These are phyloP conservation scores for Drosophila sechellia DNA, from an alignment of 1,140 invertebrate genomes.

Conservation along the genomic window DNA sequence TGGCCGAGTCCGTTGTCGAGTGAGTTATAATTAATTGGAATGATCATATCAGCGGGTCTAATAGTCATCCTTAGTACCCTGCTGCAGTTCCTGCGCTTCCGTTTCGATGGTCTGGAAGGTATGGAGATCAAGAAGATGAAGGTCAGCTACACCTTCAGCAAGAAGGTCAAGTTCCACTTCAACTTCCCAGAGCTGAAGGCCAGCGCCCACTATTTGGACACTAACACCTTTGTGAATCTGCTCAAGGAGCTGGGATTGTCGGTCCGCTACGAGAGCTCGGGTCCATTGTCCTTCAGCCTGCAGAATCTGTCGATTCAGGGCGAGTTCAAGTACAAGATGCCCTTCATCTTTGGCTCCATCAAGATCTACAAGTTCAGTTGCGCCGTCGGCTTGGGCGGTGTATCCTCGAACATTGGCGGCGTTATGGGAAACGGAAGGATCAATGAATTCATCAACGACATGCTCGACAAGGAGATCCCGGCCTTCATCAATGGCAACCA, in stretches of 20 bases:
- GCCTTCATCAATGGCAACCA: conserved; percentile 72
- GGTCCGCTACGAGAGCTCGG: conserved; percentile 71
- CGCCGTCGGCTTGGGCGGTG: conserved; percentile 59
- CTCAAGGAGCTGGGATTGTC: conserved; percentile 62
- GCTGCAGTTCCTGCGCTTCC: conserved; percentile 76
- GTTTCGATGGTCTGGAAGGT: conserved; percentile 73
- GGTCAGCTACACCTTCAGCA: conserved; percentile 78
- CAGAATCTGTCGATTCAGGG: conserved; percentile 70
- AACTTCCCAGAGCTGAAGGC: conserved; percentile 59
- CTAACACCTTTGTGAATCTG: conserved; percentile 67
- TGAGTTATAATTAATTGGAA: conserved; percentile 38
- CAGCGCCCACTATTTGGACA: conserved; percentile 61
- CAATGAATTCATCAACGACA: conserved; percentile 72
- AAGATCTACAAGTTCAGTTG: conserved; percentile 78
- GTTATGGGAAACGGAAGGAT: conserved; percentile 72
- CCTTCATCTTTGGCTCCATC: conserved; percentile 76
- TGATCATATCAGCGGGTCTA: background rate
- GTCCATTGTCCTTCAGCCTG: conserved; percentile 64
- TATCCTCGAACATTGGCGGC: conserved; percentile 73
- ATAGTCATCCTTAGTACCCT: conserved; percentile 29
- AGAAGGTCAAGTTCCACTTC: conserved; percentile 76
- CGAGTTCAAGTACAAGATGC: conserved; percentile 84
- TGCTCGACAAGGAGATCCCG: conserved; percentile 68
- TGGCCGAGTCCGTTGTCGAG: conserved; percentile 71
- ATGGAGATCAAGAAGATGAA: conserved; percentile 77